phyloP scores from a whole-genome alignment of 2,888 invertebrate genomes.

The Nebria brevicollis region DNA sequence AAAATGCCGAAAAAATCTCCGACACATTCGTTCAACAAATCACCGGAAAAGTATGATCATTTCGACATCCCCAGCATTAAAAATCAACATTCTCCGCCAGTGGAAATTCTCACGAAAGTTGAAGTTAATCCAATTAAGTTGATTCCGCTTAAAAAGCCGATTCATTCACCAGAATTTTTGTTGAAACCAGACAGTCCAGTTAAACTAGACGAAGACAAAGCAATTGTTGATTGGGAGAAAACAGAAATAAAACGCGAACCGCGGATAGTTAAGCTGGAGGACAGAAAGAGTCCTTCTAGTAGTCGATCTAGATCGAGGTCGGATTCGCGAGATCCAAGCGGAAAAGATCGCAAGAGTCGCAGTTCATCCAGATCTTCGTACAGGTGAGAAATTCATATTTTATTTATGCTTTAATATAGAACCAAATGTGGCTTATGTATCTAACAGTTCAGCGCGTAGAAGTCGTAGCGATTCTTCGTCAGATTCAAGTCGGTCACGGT shows the following conservation, averaged over 20 bases:
- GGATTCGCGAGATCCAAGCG: slow-evolving; percentile 46
- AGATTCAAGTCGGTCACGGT: slow-evolving; percentile 55
- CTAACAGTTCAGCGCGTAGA: slow-evolving; percentile 51
- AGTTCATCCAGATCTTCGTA: slow-evolving; percentile 66
- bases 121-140: slow-evolving; percentile 33
- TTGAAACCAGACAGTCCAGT: slow-evolving; percentile 7
- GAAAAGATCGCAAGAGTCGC: slow-evolving; percentile 55
- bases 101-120: slow-evolving; percentile 21
- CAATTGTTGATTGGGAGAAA: slow-evolving; percentile 35
- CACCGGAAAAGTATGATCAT: slow-evolving; percentile 34
- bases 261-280: not conserved
- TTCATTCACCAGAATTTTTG: slow-evolving; percentile 23
- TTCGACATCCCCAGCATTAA: slow-evolving; percentile 40
- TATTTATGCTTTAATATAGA: slow-evolving; percentile 39
- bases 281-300: slow-evolving; percentile 38
- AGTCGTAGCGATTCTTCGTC: slow-evolving; percentile 53
- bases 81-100: slow-evolving; percentile 23
- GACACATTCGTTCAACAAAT: slow-evolving; percentile 3
- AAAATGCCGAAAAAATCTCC: slow-evolving; percentile 62
- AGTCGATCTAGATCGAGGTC: slow-evolving; percentile 50
- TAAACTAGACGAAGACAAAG: slow-evolving; percentile 19
- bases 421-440: no score
- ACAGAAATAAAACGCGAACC: slow-evolving; percentile 31
- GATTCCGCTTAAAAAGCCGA: slow-evolving; percentile 33
- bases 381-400: slow-evolving; percentile 53